phyloP scores from a whole-genome alignment of 2,888 invertebrate genomes.

The Trachelus stipa region DNA sequence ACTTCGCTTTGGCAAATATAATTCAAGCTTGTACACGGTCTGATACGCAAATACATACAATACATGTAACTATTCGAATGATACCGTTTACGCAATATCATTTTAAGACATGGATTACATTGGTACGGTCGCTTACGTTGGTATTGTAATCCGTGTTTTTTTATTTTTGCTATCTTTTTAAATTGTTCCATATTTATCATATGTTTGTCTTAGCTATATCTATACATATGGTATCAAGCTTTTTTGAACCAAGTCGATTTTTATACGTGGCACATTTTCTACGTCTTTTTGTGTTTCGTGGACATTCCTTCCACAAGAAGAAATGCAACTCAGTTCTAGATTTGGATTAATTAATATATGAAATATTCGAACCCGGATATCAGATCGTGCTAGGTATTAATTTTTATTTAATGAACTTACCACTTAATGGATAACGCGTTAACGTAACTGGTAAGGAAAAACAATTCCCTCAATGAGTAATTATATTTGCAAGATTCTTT shows the following conservation, averaged over 20 bases:
- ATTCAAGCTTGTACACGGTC: not conserved
- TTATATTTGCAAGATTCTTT: not conserved
- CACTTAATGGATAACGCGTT: not conserved
- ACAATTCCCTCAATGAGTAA: not conserved
- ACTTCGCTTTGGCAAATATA: not conserved
- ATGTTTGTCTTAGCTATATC: too few relatives aligned
- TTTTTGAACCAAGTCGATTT: not conserved
- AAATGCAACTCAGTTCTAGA: not conserved
- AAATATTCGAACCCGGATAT: not conserved
- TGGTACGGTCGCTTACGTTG: not conserved
- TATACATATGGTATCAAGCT: too few relatives aligned
- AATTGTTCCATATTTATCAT: not conserved
- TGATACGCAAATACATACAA: not conserved
- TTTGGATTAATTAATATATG: not conserved
- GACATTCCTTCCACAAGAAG: not conserved
- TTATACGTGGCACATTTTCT: not conserved
- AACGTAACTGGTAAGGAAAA: too few relatives aligned
- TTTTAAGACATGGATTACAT: not conserved
- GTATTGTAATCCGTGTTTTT: not conserved
- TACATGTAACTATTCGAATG: not conserved
- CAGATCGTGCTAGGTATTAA: not conserved
- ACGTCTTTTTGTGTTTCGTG: too few relatives aligned
- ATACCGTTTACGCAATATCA: not conserved
- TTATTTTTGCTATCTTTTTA: not conserved
- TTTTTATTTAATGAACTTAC: not conserved